A percentile compares a stretch with the other conserved stretches of the same genome.
Conservation (phyloP, 2,797 vertebrate genomes). For the Poecilia wingei region DNA sequence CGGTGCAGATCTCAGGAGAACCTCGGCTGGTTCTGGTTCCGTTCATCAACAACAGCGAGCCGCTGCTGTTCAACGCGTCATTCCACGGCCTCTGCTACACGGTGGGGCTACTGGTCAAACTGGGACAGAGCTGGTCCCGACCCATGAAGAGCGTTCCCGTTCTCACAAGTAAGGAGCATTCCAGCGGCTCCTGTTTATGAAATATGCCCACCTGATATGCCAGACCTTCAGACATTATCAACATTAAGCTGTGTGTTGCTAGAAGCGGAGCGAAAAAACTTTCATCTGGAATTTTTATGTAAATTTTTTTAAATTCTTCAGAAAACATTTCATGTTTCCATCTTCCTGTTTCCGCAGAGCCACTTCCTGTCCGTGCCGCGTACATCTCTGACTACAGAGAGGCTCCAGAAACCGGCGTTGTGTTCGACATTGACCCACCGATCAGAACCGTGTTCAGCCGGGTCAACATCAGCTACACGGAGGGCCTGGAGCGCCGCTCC, state of each 20-base stretch:
- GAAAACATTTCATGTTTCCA: background rate
- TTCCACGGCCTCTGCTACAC: conserved; percentile 91
- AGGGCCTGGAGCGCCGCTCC: conserved; percentile 85
- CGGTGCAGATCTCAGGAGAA: conserved; percentile 90
- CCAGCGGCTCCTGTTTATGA: background rate
- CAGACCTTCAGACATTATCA: background rate
- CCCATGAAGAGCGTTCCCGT: conserved; percentile 83
- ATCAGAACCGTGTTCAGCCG: conserved; percentile 90
- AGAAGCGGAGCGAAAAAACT: background rate
- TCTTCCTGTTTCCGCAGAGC: conserved; percentile 77
- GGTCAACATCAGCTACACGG: conserved; percentile 94
- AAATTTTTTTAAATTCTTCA: background rate
- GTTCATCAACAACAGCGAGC: conserved; percentile 82
- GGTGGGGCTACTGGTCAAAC: conserved; percentile 86
- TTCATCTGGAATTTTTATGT: background rate
- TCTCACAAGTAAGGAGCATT: conserved; percentile 84
- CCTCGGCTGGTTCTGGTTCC: conserved; percentile 86
- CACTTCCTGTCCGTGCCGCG: conserved; percentile 87
- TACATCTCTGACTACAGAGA: conserved; percentile 89
- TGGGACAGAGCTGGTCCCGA: conserved; percentile 82
- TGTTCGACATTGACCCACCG: conserved; percentile 90
- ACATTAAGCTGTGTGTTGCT: background rate
- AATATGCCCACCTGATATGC: background rate
- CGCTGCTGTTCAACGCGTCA: conserved; percentile 85
- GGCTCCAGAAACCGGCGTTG: conserved; percentile 92